Evolutionary conservation across 1,140 invertebrate genomes (phyloP).

Genomic region (Caenorhabditis remanei): DNA sequence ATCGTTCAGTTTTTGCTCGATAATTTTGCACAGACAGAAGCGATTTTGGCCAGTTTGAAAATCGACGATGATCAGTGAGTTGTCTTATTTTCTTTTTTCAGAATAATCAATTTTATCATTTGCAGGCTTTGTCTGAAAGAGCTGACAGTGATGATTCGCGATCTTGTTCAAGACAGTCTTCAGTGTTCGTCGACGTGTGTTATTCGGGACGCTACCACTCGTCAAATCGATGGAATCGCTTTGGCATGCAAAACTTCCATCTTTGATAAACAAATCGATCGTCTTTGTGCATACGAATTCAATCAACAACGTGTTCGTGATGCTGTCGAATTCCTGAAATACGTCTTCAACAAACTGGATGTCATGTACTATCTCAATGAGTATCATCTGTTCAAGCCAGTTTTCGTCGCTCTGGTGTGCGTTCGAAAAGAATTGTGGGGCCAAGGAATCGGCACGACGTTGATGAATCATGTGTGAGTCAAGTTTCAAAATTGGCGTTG

Average conservation of each 20-base stretch:
- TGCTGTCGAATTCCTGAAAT: slow-evolving; percentile 58
- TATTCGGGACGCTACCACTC: not conserved
- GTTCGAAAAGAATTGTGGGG: slow-evolving; percentile 51
- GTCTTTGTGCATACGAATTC: slow-evolving; percentile 60
- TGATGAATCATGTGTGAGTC: slow-evolving; percentile 48
- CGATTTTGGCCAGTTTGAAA: slow-evolving; percentile 56
- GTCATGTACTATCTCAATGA: slow-evolving; percentile 60
- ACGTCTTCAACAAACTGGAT: slow-evolving; percentile 62
- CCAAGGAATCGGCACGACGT: slow-evolving; percentile 30
- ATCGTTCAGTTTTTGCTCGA: slow-evolving; percentile 59
- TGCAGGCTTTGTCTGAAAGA: slow-evolving; percentile 33
- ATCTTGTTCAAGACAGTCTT: slow-evolving; percentile 60
- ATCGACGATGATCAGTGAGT: slow-evolving; percentile 45
- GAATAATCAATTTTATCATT: not conserved
- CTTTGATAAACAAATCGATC: slow-evolving; percentile 64
- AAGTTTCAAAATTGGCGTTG: not conserved
- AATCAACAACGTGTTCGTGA: slow-evolving; percentile 48
- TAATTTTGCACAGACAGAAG: slow-evolving; percentile 44
- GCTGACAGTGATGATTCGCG: slow-evolving; percentile 45
- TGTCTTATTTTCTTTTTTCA: not conserved
- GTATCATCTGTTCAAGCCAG: slow-evolving; percentile 49
- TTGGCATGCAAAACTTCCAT: slow-evolving; percentile 54
- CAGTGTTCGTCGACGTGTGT: slow-evolving; percentile 48
- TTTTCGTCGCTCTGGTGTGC: slow-evolving; percentile 46
- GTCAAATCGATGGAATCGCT: slow-evolving; percentile 47